These are phyloP conservation scores for Dysidea cf. avara DNA, from an alignment of 37 sponge, comb jelly and placozoan genomes.

Conservation along the genomic window DNA sequence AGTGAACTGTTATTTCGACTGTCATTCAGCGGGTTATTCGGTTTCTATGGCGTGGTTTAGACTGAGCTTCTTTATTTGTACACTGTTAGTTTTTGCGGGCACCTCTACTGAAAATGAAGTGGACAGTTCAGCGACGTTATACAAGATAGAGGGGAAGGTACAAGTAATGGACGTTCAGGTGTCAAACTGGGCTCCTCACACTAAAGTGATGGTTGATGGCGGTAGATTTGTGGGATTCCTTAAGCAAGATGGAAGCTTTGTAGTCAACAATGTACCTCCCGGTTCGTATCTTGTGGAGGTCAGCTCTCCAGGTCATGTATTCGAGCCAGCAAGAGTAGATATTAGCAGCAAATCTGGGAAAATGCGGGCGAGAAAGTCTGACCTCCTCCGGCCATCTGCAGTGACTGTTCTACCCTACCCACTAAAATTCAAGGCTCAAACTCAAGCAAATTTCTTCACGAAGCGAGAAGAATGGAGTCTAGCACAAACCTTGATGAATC, in stretches of 20 bases:
- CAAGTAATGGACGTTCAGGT: slow-evolving; percentile 2
- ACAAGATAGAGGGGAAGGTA: slow-evolving; percentile 48
- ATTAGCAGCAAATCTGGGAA: slow-evolving; percentile 86
- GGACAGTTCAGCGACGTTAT: neutral
- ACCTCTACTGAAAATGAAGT: too few species aligned
- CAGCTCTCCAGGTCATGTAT: slow-evolving; percentile 71
- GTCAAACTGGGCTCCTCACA: slow-evolving; percentile 31
- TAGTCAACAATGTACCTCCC: slow-evolving; percentile 68
- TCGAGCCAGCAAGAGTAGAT: slow-evolving; percentile 86
- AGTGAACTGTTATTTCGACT: too few species aligned
- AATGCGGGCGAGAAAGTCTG: slow-evolving; percentile 80
- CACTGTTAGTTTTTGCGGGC: too few species aligned
- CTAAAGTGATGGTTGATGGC: slow-evolving; percentile 65
- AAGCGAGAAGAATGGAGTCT: slow-evolving; percentile 85
- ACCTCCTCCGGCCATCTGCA: slow-evolving; percentile 59
- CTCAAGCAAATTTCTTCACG: slow-evolving; percentile 81
- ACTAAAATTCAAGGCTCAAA: slow-evolving; percentile 56
- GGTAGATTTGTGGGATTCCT: slow-evolving; percentile 71
- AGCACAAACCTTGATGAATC: slow-evolving; percentile 69
- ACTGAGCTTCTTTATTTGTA: too few species aligned
- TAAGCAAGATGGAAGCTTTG: slow-evolving; percentile 71
- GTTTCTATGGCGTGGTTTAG: too few species aligned
- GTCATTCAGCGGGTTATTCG: too few species aligned
- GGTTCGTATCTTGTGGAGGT: slow-evolving; percentile 93
- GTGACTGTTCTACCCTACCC: slow-evolving; percentile 80